These are phyloP conservation scores for Athalia cordata DNA, from an alignment of 2,888 invertebrate species.

Conservation along the genomic window DNA sequence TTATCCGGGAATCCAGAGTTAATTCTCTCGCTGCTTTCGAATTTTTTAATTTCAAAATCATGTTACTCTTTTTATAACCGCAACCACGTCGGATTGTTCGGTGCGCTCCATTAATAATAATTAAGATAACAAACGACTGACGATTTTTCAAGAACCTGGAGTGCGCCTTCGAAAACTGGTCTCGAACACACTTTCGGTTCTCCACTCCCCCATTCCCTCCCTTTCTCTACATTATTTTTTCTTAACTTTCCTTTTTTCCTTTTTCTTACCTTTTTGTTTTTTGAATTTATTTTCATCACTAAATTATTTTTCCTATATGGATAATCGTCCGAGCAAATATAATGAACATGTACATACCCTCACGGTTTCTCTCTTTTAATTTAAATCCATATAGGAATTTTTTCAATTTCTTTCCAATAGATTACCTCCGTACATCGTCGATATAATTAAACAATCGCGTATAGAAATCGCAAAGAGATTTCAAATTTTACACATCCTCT, in stretches of 20 bases:
- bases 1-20: conserved; percentile 48
- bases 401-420: too few relatives aligned
- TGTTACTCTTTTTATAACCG: conserved; percentile 43
- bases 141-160: conserved; percentile 47
- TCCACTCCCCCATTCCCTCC: neutral
- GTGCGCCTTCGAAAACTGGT: conserved; percentile 34
- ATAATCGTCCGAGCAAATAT: too few relatives aligned
- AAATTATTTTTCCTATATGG: too few relatives aligned
- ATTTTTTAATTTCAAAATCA: conserved; percentile 48
- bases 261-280: neutral
- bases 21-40: conserved; percentile 41
- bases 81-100: conserved; percentile 43
- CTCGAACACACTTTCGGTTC: neutral
- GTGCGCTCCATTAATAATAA: conserved; percentile 48
- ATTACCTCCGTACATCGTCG: too few relatives aligned
- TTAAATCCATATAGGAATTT: too few relatives aligned
- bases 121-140: conserved; percentile 47
- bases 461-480: too few relatives aligned
- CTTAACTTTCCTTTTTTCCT: neutral
- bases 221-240: neutral
- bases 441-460: too few relatives aligned
- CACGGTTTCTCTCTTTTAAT: too few relatives aligned
- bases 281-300: too few relatives aligned
- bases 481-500: too few relatives aligned
- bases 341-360: too few relatives aligned